Evolutionary conservation across 2,797 vertebrate species (phyloP).

Genomic region (Melanotaenia maccullochi): DNA sequence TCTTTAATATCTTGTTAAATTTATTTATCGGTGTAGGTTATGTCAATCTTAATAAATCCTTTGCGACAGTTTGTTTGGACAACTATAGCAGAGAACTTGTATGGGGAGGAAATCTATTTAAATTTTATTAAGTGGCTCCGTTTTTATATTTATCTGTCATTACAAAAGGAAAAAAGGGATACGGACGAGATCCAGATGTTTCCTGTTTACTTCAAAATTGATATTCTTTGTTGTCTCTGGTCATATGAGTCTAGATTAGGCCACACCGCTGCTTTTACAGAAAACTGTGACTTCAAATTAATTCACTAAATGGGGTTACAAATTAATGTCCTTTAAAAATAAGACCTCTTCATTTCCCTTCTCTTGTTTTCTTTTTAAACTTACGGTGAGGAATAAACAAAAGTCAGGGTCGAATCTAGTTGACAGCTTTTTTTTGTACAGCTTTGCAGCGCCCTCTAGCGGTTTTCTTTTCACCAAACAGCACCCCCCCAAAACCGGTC

Average conservation of each 20-base stretch:
- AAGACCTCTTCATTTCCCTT: neutral
- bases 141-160: neutral
- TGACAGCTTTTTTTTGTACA: neutral
- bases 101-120: neutral
- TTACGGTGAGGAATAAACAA: no score
- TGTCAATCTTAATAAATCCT: neutral
- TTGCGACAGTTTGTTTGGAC: neutral
- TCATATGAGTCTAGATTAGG: neutral
- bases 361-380: neutral
- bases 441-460: slow-evolving; percentile 63
- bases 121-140: neutral
- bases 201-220: neutral
- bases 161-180: neutral
- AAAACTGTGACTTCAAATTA: neutral
- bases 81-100: neutral
- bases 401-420: neutral
- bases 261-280: neutral
- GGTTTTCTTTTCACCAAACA: neutral
- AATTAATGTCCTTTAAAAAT: neutral
- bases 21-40: neutral
- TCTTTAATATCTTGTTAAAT: neutral
- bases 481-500: neutral
- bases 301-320: neutral
- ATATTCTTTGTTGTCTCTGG: neutral
- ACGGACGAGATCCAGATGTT: neutral